phyloP scores from a whole-genome alignment of 2,888 invertebrate genomes.

The Eristalis tenax region DNA sequence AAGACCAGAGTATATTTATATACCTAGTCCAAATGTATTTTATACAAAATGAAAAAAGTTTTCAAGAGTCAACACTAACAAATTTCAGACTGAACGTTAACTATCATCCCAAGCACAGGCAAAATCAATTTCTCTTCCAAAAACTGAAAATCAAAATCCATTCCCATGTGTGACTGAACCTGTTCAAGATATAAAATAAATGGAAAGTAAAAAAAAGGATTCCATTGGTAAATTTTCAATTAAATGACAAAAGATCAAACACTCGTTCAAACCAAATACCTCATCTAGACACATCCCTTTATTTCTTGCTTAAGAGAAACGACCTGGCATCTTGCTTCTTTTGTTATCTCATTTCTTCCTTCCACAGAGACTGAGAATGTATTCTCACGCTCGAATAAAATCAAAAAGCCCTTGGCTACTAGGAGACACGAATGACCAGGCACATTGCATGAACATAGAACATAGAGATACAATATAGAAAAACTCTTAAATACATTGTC shows the following conservation, averaged over 20 bases:
- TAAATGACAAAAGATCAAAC: slow-evolving; percentile 26
- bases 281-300: slow-evolving; percentile 3
- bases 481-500: slow-evolving; percentile 29
- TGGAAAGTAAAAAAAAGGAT: slow-evolving; percentile 1
- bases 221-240: slow-evolving; percentile 52
- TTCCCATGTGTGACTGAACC: neutral
- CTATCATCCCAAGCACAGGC: neutral
- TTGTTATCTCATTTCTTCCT: neutral
- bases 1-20: no score
- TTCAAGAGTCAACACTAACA: no score
- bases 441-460: neutral
- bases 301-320: slow-evolving; percentile 4
- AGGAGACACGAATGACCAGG: slow-evolving; percentile 2
- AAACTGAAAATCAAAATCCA: neutral
- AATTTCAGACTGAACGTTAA: neutral
- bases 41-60: no score
- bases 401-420: slow-evolving; percentile 20
- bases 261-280: slow-evolving; percentile 28
- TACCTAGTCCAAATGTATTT: no score
- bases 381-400: slow-evolving; percentile 25
- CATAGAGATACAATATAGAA: neutral
- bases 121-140: neutral
- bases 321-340: slow-evolving; percentile 2
- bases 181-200: neutral
- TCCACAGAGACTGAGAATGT: neutral